A percentile compares a stretch with the other conserved stretches of the same genome.
These are phyloP conservation scores for Zootermopsis nevadensis DNA, from an alignment of 2,888 invertebrate genomes.

Conservation along the genomic window DNA sequence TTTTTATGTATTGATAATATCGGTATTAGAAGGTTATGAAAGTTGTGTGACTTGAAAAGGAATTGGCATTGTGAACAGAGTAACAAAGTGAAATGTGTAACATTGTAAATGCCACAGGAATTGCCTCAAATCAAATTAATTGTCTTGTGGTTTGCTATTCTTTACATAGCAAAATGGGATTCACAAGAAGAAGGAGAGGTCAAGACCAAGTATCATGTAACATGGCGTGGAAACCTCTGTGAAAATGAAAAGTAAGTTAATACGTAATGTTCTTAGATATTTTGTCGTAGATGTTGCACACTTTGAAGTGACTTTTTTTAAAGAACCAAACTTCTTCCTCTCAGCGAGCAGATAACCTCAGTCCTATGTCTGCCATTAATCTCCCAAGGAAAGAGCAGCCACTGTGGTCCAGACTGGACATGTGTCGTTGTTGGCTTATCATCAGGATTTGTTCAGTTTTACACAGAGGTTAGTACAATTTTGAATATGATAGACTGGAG, in stretches of 20 bases:
- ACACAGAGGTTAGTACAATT: constrained; percentile 75
- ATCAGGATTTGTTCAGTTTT: constrained; percentile 87
- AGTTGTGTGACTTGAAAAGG: too few species aligned
- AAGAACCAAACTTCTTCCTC: constrained; percentile 47
- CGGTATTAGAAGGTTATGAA: too few species aligned
- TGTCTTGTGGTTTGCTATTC: constrained; percentile 45
- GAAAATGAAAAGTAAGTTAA: constrained; percentile 61
- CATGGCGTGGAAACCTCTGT: constrained; percentile 69
- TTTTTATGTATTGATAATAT: too few species aligned
- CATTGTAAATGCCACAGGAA: not conserved
- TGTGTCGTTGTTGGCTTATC: constrained; percentile 88
- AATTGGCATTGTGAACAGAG: too few species aligned
- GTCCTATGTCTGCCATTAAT: constrained; percentile 67
- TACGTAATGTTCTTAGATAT: not conserved
- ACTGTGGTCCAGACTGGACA: constrained; percentile 89
- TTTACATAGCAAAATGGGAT: constrained; percentile 72
- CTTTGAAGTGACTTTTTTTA: not conserved
- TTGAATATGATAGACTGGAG: too few species aligned
- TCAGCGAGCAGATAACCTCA: constrained; percentile 66
- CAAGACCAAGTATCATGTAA: constrained; percentile 68
- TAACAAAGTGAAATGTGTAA: too few species aligned
- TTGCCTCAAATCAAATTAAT: not conserved
- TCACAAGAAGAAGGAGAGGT: constrained; percentile 61
- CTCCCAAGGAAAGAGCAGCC: constrained; percentile 66
- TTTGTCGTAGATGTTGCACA: not conserved